A percentile compares a stretch with the other conserved stretches of the same genome.
Conservation (phyloP, 2,113 vertebrate species). For the Rattus rattus region DNA sequence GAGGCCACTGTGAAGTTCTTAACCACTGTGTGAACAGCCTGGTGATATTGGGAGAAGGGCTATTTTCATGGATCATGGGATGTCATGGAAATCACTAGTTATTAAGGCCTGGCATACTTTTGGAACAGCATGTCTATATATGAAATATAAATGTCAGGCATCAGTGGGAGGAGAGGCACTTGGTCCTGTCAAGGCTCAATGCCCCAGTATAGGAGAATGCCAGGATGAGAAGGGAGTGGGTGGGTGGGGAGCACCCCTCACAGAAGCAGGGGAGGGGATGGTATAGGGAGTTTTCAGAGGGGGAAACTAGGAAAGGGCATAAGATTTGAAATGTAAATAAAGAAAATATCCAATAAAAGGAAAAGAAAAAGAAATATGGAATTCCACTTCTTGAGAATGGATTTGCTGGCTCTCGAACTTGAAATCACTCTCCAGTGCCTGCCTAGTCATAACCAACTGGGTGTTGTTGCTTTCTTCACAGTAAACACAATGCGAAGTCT, state of each 20-base stretch:
- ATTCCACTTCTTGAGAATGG: background rate
- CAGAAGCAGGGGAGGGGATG: too few relatives aligned
- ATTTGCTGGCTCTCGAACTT: background rate
- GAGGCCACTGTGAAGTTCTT: background rate
- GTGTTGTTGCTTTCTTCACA: too few relatives aligned
- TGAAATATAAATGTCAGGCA: background rate
- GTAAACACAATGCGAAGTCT: background rate
- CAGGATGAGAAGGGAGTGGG: too few relatives aligned
- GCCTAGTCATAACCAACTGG: background rate
- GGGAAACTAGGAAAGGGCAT: too few relatives aligned
- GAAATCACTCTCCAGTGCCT: background rate
- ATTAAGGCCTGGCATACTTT: background rate
- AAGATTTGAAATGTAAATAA: too few relatives aligned
- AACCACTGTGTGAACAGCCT: background rate
- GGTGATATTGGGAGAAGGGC: background rate
- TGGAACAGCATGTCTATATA: background rate
- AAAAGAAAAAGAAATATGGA: background rate
- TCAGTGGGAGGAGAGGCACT: too few relatives aligned
- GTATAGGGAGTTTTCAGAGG: too few relatives aligned
- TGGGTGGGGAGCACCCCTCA: too few relatives aligned
- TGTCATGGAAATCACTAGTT: background rate
- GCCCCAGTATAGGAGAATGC: too few relatives aligned
- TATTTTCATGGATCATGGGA: background rate
- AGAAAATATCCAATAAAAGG: too few relatives aligned
- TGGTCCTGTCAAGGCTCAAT: too few relatives aligned